Base-by-base conservation (phyloP, 1,140 invertebrate genomes). In the Drosophila navojoa region DNA sequence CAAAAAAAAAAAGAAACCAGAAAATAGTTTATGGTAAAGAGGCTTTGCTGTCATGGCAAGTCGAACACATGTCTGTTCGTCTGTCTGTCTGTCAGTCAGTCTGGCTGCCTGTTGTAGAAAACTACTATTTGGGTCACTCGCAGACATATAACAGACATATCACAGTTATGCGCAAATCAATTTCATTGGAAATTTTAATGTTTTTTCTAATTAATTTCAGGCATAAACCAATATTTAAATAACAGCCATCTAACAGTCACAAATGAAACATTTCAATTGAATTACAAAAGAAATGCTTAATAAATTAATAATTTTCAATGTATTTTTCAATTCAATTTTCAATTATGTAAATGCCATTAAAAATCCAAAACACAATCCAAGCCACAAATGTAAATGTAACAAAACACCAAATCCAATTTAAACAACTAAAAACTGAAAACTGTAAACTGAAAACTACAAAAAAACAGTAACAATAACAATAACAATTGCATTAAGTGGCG, bases 1-100 rank as follows among this genome's bases (percentile, higher is more conserved):
- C 62, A 66, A 72, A 67, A 72, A 72, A 38, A 38, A 27, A 5
- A 10, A 50, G 7, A 13, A 32, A 61, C 13, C 9, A 45, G 15
- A 45, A 45, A 45, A 16, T 49, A 73, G 70, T 68, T 72, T 72
- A 72, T 72, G 70, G 38, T 35, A 19, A 69, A 61, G 42, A 62
- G 57, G 57, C 60, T 61, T 73, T 61, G 57, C 71, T 57, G 52
- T 73, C 71, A 73, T n/a, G 55, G 40, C 32, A 54, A 55, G 44
- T 42, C 62, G 53, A 50, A 66, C 61, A 58, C 29, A 38, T 45
- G 61, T 71, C 53, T 16, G 47, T 61, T 29, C 44, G 40, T 47
- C 44, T 32, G 44, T 27, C 25, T 27, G 25, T 29, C 13, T 11
- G 44, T 60, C 58, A 13, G 61, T 29, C 61, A 7, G 25, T 32